These are phyloP conservation scores for Trichomalopsis sarcophagae DNA, from an alignment of 1,140 invertebrate genomes.

Conservation along the genomic window DNA sequence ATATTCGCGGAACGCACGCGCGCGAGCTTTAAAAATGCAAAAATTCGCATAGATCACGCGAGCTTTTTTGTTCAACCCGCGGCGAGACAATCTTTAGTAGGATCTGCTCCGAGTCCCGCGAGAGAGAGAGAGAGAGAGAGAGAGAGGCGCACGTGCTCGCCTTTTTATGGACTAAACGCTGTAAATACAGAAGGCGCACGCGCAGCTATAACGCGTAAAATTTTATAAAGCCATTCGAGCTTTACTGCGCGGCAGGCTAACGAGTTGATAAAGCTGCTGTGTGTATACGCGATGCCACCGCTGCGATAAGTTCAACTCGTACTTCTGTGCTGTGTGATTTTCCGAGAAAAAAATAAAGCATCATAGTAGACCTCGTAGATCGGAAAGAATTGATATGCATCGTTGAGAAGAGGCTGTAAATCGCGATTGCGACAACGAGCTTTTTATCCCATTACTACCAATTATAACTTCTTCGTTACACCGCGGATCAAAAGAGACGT, in stretches of 20 bases:
- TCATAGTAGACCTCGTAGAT: too few species aligned
- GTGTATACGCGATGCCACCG: neutral
- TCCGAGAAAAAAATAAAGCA: neutral
- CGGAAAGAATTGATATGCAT: too few species aligned
- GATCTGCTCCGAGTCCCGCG: neutral
- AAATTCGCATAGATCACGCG: too few species aligned
- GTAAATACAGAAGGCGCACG: neutral
- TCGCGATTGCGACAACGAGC: too few species aligned
- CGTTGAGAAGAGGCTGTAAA: too few species aligned
- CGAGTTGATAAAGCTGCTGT: neutral
- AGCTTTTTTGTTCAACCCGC: too few species aligned
- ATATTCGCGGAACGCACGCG: too few species aligned
- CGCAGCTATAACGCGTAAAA: neutral
- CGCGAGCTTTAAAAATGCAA: too few species aligned
- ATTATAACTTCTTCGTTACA: too few species aligned
- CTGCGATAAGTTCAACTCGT: neutral
- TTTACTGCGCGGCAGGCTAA: neutral
- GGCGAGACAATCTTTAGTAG: neutral
- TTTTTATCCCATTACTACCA: too few species aligned
- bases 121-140: too few species aligned
- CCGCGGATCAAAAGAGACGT: too few species aligned
- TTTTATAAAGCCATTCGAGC: neutral
- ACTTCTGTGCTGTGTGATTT: neutral
- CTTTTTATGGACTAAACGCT: neutral
- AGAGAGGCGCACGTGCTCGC: neutral